phyloP scores from a whole-genome alignment of 2,888 invertebrate genomes.

The Rapana venosa region DNA sequence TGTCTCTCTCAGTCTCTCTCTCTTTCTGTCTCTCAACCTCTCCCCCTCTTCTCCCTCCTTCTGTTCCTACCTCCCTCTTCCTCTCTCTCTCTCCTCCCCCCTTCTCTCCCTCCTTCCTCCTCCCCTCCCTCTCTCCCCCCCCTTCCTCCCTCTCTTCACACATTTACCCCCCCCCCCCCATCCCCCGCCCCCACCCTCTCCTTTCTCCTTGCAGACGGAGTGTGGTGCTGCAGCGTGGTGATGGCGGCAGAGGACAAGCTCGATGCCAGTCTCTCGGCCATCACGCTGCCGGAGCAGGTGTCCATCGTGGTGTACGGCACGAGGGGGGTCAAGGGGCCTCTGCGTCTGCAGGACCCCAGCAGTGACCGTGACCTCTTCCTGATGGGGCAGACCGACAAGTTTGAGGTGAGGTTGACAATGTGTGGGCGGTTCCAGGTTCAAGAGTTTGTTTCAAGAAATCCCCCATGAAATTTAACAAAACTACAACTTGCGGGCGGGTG shows the following conservation, averaged over 20 bases:
- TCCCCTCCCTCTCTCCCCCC: too few relatives aligned
- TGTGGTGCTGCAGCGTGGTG: constrained; percentile 63
- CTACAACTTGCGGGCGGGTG: too few relatives aligned
- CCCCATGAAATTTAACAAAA: too few relatives aligned
- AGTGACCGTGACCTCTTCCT: constrained; percentile 54
- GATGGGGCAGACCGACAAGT: constrained; percentile 65
- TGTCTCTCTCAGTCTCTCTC: too few relatives aligned
- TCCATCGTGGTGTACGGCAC: constrained; percentile 66
- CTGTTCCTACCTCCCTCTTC: too few relatives aligned
- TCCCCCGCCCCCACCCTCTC: too few relatives aligned
- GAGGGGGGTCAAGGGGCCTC: constrained; percentile 61
- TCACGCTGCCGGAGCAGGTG: constrained; percentile 55
- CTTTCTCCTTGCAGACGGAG: constrained; percentile 54
- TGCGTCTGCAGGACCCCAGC: constrained; percentile 57
- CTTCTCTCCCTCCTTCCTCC: too few relatives aligned
- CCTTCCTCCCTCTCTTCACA: too few relatives aligned
- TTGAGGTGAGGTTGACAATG: constrained; percentile 52
- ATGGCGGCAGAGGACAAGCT: constrained; percentile 63
- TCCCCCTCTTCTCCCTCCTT: neutral
- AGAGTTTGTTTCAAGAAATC: too few relatives aligned
- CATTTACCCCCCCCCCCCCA: too few relatives aligned
- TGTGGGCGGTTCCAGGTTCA: too few relatives aligned
- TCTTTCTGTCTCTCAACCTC: neutral
- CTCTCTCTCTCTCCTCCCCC: too few relatives aligned
- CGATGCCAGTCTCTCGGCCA: constrained; percentile 51